Evolutionary conservation across 2,113 vertebrate species (phyloP), one percentile per base, ranked within the genome.

Genomic region (Hyperopisus bebe): DNA sequence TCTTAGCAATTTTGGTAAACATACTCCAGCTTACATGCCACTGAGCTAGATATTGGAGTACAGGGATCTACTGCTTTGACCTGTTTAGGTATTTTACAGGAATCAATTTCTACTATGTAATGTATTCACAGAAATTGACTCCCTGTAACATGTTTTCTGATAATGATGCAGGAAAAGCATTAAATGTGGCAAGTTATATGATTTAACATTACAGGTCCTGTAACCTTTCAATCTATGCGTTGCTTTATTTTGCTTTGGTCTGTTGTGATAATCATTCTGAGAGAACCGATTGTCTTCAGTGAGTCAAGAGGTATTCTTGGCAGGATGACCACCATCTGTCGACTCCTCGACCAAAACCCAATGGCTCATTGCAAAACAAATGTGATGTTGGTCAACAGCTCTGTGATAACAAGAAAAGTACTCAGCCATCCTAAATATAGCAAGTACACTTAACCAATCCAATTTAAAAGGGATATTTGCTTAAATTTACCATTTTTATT

Each of bases 231-330:
- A 66, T 66, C 10, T 11, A 24, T 86, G 10, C 2, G 6, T 48
- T 85, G 44, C 21, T 48, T 27, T 27, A 86, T 46, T 24, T 86
- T 19, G 39, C 44, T 86, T 46, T 48, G 42, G 42, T n/a, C 46
- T 86, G 83, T 48, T 50, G 42, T 27, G n/a, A 86, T 48, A 50
- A 83, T 83, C 42, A 85, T 46, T 50, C 42, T 86, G 24, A 46
- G 24, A 86, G 83, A 86, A 86, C 42, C 11, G 77, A 82, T 44
- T 82, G 77, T 82, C 83, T 86, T 27, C 44, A 46, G 44, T n/a
- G 42, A 86, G 46, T 48, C 83, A 50, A 86, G 83, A 86, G 46
- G 46, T 86, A 86, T 48, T 86, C 83, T 48, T 86, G 46, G 83
- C 83, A 86, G 24, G 46, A 44, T 83, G 80, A 42, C 15, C 46